Evolutionary conservation across 2,113 vertebrate species (phyloP).

Genomic region (Desmodus rotundus): DNA sequence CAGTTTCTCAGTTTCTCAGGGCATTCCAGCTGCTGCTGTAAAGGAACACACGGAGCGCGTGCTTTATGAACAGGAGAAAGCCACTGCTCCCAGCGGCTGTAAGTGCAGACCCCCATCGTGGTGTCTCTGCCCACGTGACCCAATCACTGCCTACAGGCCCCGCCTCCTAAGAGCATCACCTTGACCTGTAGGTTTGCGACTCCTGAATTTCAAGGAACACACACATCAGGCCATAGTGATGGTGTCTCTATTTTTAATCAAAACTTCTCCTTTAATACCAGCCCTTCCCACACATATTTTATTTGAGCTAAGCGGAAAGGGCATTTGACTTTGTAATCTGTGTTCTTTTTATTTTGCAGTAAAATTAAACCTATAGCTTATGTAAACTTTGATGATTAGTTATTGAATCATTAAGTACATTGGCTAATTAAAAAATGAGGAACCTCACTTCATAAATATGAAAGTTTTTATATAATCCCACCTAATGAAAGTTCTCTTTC

Average conservation of each 20-base stretch:
- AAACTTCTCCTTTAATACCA: conserved; percentile 43
- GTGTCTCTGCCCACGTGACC: neutral
- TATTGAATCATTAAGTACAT: neutral
- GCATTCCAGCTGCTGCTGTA: accelerated
- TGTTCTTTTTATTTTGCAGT: conserved; percentile 4
- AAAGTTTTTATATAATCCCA: too few relatives aligned
- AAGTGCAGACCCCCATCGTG: neutral
- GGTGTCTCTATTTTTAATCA: neutral
- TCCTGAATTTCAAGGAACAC: neutral
- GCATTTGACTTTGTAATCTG: neutral
- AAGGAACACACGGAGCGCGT: neutral
- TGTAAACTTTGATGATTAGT: conserved; percentile 42
- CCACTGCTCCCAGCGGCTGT: neutral
- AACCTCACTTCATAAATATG: neutral
- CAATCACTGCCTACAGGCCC: neutral
- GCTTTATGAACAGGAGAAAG: neutral
- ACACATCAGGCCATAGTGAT: neutral
- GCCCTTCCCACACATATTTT: neutral
- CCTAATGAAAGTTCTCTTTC: neutral
- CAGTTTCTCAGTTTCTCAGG: neutral
- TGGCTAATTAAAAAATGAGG: conserved; percentile 51
- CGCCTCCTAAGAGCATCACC: too few relatives aligned
- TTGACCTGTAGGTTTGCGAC: neutral
- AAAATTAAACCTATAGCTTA: neutral
- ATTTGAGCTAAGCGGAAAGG: neutral